Base-by-base conservation (phyloP, 2,797 vertebrate genomes). In the Danio albolineatus region DNA sequence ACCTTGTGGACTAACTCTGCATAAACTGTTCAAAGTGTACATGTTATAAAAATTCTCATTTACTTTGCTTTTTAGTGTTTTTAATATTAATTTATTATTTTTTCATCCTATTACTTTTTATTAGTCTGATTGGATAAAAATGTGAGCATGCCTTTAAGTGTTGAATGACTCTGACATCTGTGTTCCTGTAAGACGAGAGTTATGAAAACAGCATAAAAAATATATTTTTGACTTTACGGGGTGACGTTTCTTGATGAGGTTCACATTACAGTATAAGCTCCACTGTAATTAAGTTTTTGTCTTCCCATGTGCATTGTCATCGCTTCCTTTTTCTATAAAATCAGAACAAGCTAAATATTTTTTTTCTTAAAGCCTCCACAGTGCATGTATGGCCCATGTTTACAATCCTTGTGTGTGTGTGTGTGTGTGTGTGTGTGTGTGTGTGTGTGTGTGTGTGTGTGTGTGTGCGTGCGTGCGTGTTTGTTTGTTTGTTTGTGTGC, bases 351-450 rank as follows among this genome's bases (percentile, higher is more conserved):
- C 56, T 59, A 0, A 2, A 36, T 10, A 9, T 28, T 28, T 1
- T 4, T 5, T 62, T 19, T 65, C 46, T 76, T 43, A 64, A 54
- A 53, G 43, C 10, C 38, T 44, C 19, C 10, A 61, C 36, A 4
- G 8, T 75, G 10, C 43, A n/a, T 84, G 10, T 69, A 2, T 72
- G 4, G 7, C 51, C 4, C 77, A 0, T 89, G 9, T 84, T 49
- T n/a, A 53, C 12, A 62, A 38, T 41, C 28, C 28, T 28, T 28
- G 28, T 28, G 28, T 28, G n/a, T n/a, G n/a, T n/a, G n/a, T n/a
- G n/a, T n/a, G 21, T 74, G 16, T 78, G 6, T n/a, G n/a, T 28
- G 1, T 28, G 28, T 28, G 21, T 75, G 16, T 79, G 6, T 57
- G 10, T 28, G 28, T 28, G 28, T 28, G 28, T 28, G 28, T 28